phyloP scores from a whole-genome alignment of 2,888 invertebrate genomes.

The Parnassius mnemosyne region DNA sequence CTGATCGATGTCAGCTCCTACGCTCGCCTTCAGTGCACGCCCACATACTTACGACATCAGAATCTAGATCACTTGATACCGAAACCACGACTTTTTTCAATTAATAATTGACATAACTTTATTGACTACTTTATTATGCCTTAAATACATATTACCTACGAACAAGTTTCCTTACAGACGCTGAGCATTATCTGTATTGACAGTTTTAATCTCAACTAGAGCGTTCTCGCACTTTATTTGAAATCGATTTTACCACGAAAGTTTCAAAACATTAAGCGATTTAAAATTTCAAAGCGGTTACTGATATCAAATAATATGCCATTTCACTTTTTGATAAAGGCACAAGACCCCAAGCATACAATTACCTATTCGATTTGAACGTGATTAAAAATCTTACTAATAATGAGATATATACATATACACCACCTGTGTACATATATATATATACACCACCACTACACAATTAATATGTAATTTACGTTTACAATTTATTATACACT shows the following conservation, averaged over 20 bases:
- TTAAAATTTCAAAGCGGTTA: too few species aligned
- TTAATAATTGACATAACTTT: constrained; percentile 56
- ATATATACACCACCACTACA: too few species aligned
- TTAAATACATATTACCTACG: constrained; percentile 32
- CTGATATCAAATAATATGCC: too few species aligned
- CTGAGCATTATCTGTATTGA: constrained; percentile 25
- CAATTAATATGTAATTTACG: too few species aligned
- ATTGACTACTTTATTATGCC: constrained; percentile 40
- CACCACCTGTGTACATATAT: too few species aligned
- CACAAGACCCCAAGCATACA: too few species aligned
- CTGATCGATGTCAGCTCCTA: constrained; percentile 66
- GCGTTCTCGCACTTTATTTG: constrained; percentile 13
- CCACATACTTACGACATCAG: constrained; percentile 67
- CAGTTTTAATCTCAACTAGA: constrained; percentile 21
- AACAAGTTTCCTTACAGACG: constrained; percentile 30
- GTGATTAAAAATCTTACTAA: too few species aligned
- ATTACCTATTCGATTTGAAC: too few species aligned
- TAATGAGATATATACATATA: too few species aligned
- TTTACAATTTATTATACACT: too few species aligned
- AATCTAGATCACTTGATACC: constrained; percentile 66
- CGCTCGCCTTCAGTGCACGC: constrained; percentile 62
- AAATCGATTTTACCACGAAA: constrained; percentile 15
- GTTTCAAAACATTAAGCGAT: constrained; percentile 4
- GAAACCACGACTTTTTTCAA: constrained; percentile 54
- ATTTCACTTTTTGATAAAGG: too few species aligned